These are phyloP conservation scores for Colius striatus DNA, from an alignment of 2,113 vertebrate genomes.

Conservation along the genomic window DNA sequence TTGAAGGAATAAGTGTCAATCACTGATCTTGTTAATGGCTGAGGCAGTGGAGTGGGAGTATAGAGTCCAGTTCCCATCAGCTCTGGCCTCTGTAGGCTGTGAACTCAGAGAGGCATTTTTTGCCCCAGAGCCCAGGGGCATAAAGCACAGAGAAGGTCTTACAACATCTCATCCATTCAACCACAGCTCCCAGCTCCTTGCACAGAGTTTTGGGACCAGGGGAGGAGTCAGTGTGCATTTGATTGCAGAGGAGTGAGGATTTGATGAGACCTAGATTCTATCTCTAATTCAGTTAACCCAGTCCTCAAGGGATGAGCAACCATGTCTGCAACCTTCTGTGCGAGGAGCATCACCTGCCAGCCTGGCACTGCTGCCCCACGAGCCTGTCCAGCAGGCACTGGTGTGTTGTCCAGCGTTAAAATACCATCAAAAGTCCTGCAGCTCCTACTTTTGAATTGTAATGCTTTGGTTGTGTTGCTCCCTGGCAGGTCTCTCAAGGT, in stretches of 20 bases:
- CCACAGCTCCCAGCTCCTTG: not conserved
- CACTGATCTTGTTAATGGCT: not conserved
- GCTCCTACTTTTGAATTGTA: too few relatives aligned
- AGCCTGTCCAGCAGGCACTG: not conserved
- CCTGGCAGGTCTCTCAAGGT: not conserved
- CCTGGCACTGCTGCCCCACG: accelerated
- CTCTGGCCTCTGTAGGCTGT: not conserved
- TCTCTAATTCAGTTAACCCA: not conserved
- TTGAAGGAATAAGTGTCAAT: not conserved
- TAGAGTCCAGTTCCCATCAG: not conserved
- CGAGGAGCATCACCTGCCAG: not conserved
- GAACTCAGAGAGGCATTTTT: not conserved
- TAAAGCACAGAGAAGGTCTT: not conserved
- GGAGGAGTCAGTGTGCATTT: not conserved
- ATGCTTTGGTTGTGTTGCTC: accelerated
- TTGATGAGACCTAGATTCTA: not conserved
- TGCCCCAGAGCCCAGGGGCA: not conserved
- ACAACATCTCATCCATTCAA: not conserved
- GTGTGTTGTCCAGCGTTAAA: not conserved
- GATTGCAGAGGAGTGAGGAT: not conserved
- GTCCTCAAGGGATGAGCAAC: not conserved
- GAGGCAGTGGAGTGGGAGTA: not conserved
- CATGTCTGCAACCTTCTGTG: not conserved
- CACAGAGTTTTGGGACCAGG: accelerated
- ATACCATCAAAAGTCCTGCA: too few relatives aligned